These are phyloP conservation scores for Peromyscus californicus DNA, from an alignment of 2,113 vertebrate species.

Conservation along the genomic window DNA sequence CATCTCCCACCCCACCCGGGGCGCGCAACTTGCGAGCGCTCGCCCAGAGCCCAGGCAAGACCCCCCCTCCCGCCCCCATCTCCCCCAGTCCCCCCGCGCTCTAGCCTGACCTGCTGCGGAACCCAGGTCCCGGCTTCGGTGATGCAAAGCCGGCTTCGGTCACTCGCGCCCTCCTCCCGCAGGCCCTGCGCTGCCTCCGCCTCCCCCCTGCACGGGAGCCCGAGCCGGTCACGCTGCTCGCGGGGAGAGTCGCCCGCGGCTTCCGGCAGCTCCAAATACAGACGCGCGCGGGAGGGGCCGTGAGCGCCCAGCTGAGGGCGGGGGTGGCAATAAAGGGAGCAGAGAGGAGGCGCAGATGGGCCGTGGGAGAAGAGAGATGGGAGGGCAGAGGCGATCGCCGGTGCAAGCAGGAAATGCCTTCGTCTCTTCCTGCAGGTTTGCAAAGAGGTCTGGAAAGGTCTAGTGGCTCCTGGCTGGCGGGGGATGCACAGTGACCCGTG, in stretches of 20 bases:
- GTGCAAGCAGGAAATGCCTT: background rate
- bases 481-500: background rate
- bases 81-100: too few relatives aligned
- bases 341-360: conserved; percentile 1
- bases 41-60: background rate
- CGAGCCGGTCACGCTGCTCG: conserved; percentile 88
- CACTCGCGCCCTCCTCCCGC: conserved; percentile 48
- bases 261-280: conserved; percentile 97
- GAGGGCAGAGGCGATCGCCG: background rate
- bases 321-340: conserved; percentile 75
- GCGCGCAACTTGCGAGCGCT: background rate
- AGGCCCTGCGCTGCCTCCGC: background rate
- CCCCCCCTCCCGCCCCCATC: background rate
- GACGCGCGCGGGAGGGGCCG: conserved; percentile 84
- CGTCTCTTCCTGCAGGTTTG: background rate
- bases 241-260: conserved; percentile 85
- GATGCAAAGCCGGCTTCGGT: conserved; percentile 70
- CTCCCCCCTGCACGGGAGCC: conserved; percentile 78
- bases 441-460: conserved; percentile 52
- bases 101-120: conserved; percentile 81
- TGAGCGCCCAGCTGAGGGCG: conserved; percentile 84
- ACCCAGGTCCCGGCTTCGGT: conserved; percentile 60
- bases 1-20: background rate
- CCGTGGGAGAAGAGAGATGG: background rate
- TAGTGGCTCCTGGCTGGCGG: conserved; percentile 15